Evolutionary conservation across 2,888 invertebrate genomes (phyloP), one percentile per base, ranked within the genome.

Genomic region (Drosophila anceps): DNA sequence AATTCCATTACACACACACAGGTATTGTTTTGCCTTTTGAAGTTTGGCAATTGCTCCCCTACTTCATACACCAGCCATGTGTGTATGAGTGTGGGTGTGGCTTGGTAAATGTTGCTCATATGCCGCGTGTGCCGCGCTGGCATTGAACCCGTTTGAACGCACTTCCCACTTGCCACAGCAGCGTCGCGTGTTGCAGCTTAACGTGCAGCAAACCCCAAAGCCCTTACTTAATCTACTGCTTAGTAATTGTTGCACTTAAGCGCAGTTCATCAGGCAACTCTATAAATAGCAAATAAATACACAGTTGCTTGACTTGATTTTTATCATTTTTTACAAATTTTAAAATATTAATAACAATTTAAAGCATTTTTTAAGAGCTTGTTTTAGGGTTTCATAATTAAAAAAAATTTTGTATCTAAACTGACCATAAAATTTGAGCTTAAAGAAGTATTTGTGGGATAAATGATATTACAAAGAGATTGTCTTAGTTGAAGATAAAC

Each of bases 111-210:
- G 70, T 72, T 84, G 61, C 68, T 57, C 61, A 81, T 84, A 77
- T 71, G 67, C 68, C 53, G 41, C 54, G 51, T 63, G 54, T 37
- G 46, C 27, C 27, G 2, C 27, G 33, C 60, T 51, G 84, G 54
- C 87, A 72, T 63, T 78, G 82, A 84, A 81, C 88, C 67, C 64
- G n/a, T 50, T 20, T 33, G 50, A 31, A 8, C 50, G 10, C 48
- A 31, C 50, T 50, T 31, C 64, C 69, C 29, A 12, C 29, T 27
- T 46, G 64, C 67, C 51, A 44, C 76, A 69, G 15, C 12, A 69
- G 64, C 58, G 63, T 57, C 60, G 67, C 68, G 35, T 67, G 77
- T 35, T 46, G 39, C 18, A 67, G 74, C 61, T 78, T 69, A 76
- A 63, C 53, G 44, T 29, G 44, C 37, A n/a, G 29, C 35, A 50